A percentile compares a stretch with the other conserved stretches of the same genome.
These are phyloP conservation scores for Leptosomus discolor DNA, from an alignment of 2,113 vertebrate genomes.

Conservation along the genomic window DNA sequence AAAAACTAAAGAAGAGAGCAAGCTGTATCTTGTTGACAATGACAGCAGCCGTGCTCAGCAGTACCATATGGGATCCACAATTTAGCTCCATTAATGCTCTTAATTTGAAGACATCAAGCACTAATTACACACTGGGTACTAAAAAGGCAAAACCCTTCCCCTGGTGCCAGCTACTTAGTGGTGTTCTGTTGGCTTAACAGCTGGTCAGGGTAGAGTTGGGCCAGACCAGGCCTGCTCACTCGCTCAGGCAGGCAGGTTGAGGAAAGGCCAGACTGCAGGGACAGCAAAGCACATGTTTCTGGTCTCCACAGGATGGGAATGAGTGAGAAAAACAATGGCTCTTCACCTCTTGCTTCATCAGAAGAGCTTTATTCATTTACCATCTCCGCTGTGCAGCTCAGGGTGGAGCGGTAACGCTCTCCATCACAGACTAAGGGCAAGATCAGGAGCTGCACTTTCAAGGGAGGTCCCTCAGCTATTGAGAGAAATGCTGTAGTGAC, in stretches of 20 bases:
- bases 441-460: background rate
- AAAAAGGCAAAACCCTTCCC: constrained; percentile 80
- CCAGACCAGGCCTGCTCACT: constrained; percentile 63
- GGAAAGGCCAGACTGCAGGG: constrained; percentile 58
- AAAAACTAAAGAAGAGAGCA: constrained; percentile 46
- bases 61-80: constrained; percentile 82
- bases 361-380: background rate
- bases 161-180: constrained; percentile 79
- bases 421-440: background rate
- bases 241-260: constrained; percentile 72
- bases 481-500: background rate
- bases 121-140: constrained; percentile 85
- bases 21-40: constrained; percentile 77
- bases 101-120: constrained; percentile 86
- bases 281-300: constrained; percentile 57
- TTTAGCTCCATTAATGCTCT: constrained; percentile 88
- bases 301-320: constrained; percentile 43
- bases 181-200: constrained; percentile 78
- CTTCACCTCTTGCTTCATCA: constrained; percentile 18
- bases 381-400: background rate
- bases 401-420: background rate
- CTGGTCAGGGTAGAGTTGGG: constrained; percentile 73
- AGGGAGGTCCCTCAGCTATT: background rate
- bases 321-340: constrained; percentile 47
- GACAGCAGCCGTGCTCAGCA: constrained; percentile 79